Conservation (phyloP, 2,113 vertebrate genomes). For the Chloroceryle aenea region DNA sequence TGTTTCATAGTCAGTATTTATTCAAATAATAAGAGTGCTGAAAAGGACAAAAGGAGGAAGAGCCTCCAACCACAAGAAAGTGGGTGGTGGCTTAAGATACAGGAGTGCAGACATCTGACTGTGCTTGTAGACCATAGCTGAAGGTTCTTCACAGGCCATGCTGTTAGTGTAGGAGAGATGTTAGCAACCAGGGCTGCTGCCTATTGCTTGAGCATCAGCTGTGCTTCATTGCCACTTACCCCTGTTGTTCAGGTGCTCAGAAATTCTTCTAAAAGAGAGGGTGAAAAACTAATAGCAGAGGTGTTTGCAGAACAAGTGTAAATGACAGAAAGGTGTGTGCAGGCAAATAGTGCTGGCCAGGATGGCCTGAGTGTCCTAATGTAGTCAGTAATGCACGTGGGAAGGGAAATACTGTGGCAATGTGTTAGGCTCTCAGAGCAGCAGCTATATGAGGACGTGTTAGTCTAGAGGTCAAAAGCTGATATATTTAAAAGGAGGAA, state of each 20-base stretch:
- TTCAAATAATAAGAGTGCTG: neutral
- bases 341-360: neutral
- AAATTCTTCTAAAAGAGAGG: neutral
- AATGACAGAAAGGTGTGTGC: neutral
- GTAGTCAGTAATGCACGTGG: neutral
- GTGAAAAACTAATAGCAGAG: neutral
- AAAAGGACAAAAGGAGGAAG: neutral
- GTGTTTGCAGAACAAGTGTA: neutral
- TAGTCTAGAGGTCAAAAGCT: neutral
- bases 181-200: neutral
- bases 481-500: neutral
- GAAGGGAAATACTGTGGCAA: neutral
- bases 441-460: fast-evolving
- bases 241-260: neutral
- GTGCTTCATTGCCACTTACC: neutral
- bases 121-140: neutral
- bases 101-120: neutral
- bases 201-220: neutral
- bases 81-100: neutral
- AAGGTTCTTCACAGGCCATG: too few species aligned
- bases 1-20: neutral
- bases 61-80: neutral
- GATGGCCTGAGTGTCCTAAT: neutral
- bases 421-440: neutral
- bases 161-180: fast-evolving